Percentiles rank a stretch among this genome's conserved stretches.
Conservation (phyloP, 1,140 invertebrate genomes). For the Achroia grisella region DNA sequence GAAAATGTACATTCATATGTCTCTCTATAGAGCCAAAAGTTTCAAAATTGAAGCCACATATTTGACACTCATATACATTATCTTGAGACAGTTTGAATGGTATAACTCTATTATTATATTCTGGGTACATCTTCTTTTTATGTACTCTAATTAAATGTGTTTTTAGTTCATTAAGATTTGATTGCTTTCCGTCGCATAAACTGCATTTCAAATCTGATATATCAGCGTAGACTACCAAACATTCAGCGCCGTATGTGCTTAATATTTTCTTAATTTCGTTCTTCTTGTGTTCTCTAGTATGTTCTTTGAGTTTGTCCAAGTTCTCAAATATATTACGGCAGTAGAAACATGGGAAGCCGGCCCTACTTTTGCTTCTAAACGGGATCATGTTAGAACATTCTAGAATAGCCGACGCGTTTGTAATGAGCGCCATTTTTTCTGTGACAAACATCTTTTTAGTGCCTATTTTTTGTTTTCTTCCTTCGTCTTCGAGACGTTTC, state of each 20-base stretch:
- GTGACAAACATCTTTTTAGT: slow-evolving; percentile 24
- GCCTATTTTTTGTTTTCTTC: slow-evolving; percentile 1
- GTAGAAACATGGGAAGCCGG: slow-evolving; percentile 54
- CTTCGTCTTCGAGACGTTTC: slow-evolving; percentile 22
- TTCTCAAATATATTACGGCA: slow-evolving; percentile 45
- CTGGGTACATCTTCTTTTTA: slow-evolving; percentile 36
- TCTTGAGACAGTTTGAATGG: slow-evolving; percentile 41
- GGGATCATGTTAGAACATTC: slow-evolving; percentile 45
- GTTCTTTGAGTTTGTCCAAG: slow-evolving; percentile 33
- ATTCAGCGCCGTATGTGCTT: slow-evolving; percentile 36
- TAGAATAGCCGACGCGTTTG: slow-evolving; percentile 36
- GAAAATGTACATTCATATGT: slow-evolving; percentile 60
- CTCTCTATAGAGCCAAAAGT: slow-evolving; percentile 58
- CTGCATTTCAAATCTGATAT: slow-evolving; percentile 43
- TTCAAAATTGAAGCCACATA: slow-evolving; percentile 51
- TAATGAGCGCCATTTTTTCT: slow-evolving; percentile 45
- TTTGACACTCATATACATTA: slow-evolving; percentile 40
- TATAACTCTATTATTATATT: slow-evolving; percentile 45
- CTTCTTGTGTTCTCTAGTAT: slow-evolving; percentile 31
- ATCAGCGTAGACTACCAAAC: slow-evolving; percentile 50
- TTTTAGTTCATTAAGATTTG: slow-evolving; percentile 44
- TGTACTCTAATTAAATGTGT: slow-evolving; percentile 42
- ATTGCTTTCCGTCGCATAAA: slow-evolving; percentile 25
- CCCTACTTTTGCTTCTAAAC: slow-evolving; percentile 43
- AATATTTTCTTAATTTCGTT: slow-evolving; percentile 34